Base-by-base conservation (phyloP, 2,888 invertebrate species). In the Megaustenia siamemsis region DNA sequence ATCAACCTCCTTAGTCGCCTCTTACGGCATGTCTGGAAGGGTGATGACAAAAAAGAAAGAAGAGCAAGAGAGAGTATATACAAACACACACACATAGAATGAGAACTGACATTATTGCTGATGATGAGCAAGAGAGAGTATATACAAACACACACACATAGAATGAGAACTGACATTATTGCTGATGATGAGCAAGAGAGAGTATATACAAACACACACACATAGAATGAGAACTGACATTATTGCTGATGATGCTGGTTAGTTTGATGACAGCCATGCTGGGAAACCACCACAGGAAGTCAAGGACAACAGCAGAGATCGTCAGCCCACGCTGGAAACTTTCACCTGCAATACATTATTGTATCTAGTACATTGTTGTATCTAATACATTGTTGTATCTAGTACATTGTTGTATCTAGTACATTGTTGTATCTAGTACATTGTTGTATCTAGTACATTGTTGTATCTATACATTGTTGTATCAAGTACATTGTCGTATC, bases 241-340 rank as follows among this genome's bases (percentile, higher is more conserved):
- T 84, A 49, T 84, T 84, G 75, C 66, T 84, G 66, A 84, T 84
- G 49, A 84, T 84, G 38, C 80, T 80, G 35, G 84, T 84, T 3
- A 84, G 49, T 49, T 84, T 84, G 63, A 84, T 84, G 21, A 84
- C 84, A 53, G 66, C 66, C 84, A 84, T 84, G 66, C 84, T 84
- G n/a, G 84, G 84, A 35, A 84, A 84, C 84, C 84, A 84, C 84
- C 84, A 84, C 75, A 84, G 53, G 53, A 79, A 80, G 53, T 80
- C 60, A 6, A 84, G 60, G 18, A 80, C 75, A 53, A 69, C 45
- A 12, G 69, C 71, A 0, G 84, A 84, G 24, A 75, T 66, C 10
- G 24, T 32, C 53, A 84, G 35, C 12, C 80, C 78, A 24, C 73
- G 71, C 24, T 38, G 53, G 40, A 84, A 80, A 49, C 66, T 79